Evolutionary conservation across 2,797 vertebrate genomes (phyloP).

Genomic region (Bovichtus variegatus): DNA sequence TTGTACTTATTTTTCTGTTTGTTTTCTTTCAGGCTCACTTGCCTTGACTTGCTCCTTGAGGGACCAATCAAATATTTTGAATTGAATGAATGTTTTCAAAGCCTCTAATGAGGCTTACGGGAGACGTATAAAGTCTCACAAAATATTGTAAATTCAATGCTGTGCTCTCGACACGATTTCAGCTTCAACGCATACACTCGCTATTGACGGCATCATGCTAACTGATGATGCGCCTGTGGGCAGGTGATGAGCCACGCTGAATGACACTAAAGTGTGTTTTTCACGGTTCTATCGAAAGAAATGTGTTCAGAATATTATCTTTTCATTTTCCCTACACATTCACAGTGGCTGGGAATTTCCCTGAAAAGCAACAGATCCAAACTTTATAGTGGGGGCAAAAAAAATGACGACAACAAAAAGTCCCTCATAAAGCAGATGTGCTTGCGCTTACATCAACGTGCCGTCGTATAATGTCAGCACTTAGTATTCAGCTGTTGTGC

Average conservation of each 20-base stretch:
- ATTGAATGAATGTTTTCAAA: too few relatives aligned
- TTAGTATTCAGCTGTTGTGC: constrained; percentile 38
- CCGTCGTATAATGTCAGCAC: constrained; percentile 14
- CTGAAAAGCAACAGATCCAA: neutral
- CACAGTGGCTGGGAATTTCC: neutral
- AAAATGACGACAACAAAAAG: neutral
- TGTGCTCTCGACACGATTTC: neutral
- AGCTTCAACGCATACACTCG: neutral
- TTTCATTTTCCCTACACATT: neutral
- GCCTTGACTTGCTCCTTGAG: too few relatives aligned
- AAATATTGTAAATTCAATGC: neutral
- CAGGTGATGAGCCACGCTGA: neutral
- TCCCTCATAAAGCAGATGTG: neutral
- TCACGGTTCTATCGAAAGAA: constrained; percentile 2
- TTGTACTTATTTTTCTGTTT: too few relatives aligned
- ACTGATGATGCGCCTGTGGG: neutral
- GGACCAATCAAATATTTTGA: too few relatives aligned
- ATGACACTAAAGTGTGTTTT: neutral
- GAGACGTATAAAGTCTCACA: neutral
- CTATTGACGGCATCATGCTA: neutral
- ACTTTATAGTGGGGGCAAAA: neutral
- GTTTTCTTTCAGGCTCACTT: too few relatives aligned
- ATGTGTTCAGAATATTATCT: constrained; percentile 6
- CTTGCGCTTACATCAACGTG: constrained; percentile 4
- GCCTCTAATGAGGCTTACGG: neutral